A percentile compares a stretch with the other conserved stretches of the same genome.
Evolutionary conservation across 2,113 vertebrate genomes (phyloP).

Genomic region (Ardeotis arabs): DNA sequence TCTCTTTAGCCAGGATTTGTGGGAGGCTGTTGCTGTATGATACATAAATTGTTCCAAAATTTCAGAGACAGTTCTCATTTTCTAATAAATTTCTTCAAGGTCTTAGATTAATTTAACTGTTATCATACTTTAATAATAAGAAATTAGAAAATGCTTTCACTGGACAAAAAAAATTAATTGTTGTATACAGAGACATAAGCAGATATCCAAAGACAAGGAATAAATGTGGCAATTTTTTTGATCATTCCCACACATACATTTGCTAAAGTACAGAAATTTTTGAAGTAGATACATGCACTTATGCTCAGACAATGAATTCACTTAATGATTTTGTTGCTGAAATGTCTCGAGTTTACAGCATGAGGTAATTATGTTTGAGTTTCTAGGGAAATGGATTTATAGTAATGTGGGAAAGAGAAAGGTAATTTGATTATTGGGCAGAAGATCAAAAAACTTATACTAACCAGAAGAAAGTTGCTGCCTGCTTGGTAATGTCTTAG

Average conservation of each 20-base stretch:
- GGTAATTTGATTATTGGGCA: slow-evolving; percentile 7
- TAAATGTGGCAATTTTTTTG: background rate
- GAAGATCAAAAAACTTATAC: background rate
- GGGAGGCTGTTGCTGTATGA: too few species aligned
- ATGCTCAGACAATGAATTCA: background rate
- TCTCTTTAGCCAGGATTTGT: too few species aligned
- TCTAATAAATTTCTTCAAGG: too few species aligned
- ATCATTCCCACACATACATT: background rate
- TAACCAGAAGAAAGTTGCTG: background rate
- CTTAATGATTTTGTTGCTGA: background rate
- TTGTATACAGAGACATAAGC: background rate
- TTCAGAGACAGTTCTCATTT: too few species aligned
- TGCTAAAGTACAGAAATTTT: background rate
- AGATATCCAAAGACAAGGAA: background rate
- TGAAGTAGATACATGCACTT: background rate
- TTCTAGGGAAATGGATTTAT: slow-evolving; percentile 22
- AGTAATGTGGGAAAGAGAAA: slow-evolving; percentile 11
- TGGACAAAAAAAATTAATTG: background rate
- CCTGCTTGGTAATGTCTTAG: background rate
- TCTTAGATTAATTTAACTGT: too few species aligned
- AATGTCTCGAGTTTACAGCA: background rate
- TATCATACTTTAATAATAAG: too few species aligned
- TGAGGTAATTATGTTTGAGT: background rate
- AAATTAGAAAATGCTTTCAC: background rate
- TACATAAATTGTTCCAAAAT: too few species aligned